Percentiles rank a stretch among this genome's conserved stretches.
phyloP scores from a whole-genome alignment of 2,888 invertebrate genomes.

The Octonoba sinensis region DNA sequence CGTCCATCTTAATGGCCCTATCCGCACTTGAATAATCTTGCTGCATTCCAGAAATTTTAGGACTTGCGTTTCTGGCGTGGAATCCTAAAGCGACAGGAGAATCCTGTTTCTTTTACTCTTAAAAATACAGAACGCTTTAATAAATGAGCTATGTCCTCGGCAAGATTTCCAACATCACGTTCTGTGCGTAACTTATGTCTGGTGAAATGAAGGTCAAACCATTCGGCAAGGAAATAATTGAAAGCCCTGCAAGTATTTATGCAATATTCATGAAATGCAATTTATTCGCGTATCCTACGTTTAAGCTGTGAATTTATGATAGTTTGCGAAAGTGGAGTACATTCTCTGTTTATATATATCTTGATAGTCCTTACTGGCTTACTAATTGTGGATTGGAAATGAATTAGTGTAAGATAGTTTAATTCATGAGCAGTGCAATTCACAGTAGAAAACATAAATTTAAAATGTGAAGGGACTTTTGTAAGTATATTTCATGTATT shows the following conservation, averaged over 20 bases:
- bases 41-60: too few relatives aligned
- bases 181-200: slow-evolving; percentile 35
- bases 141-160: neutral
- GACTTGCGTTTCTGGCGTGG: too few relatives aligned
- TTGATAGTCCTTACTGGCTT: neutral
- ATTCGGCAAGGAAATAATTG: slow-evolving; percentile 16
- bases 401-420: too few relatives aligned
- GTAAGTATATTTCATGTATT: too few relatives aligned
- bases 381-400: neutral
- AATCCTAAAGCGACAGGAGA: too few relatives aligned
- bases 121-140: too few relatives aligned
- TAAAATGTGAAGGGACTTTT: too few relatives aligned
- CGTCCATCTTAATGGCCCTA: too few relatives aligned
- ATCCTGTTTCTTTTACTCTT: too few relatives aligned
- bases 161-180: neutral
- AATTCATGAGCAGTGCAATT: too few relatives aligned
- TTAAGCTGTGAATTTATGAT: slow-evolving; percentile 49
- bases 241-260: slow-evolving; percentile 29
- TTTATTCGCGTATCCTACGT: slow-evolving; percentile 14
- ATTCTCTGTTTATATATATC: slow-evolving; percentile 5
- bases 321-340: slow-evolving; percentile 1
- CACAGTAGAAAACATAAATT: too few relatives aligned
- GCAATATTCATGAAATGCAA: slow-evolving; percentile 52
- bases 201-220: slow-evolving; percentile 20
- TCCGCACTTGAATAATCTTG: too few relatives aligned